Evolutionary conservation across 2,797 vertebrate species (phyloP).

Genomic region (Thunnus albacares): DNA sequence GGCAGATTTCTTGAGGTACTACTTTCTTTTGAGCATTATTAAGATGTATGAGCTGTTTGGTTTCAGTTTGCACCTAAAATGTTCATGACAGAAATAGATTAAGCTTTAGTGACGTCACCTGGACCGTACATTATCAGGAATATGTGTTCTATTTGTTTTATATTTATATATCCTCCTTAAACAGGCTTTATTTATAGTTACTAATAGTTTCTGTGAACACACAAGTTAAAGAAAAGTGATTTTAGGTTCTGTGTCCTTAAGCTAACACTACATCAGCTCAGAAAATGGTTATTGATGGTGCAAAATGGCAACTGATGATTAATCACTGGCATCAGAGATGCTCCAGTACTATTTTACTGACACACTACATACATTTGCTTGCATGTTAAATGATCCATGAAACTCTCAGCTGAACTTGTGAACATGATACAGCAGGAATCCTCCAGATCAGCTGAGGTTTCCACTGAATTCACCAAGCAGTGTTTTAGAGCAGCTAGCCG

Average conservation of each 20-base stretch:
- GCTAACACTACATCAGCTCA: neutral
- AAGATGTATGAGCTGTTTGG: too few species aligned
- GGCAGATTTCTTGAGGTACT: too few species aligned
- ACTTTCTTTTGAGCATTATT: too few species aligned
- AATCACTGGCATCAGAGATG: neutral
- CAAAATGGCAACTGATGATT: neutral
- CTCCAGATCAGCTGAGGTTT: slow-evolving; percentile 20
- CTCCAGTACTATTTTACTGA: neutral
- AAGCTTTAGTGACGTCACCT: too few species aligned
- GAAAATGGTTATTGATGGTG: neutral
- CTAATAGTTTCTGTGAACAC: too few species aligned
- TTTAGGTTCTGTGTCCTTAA: neutral
- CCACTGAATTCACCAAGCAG: slow-evolving; percentile 15
- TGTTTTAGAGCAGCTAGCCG: slow-evolving; percentile 18
- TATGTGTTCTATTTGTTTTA: too few species aligned
- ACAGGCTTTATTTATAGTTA: too few species aligned
- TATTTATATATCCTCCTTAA: too few species aligned
- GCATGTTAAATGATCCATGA: neutral
- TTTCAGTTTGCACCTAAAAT: too few species aligned
- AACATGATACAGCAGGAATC: slow-evolving; percentile 13
- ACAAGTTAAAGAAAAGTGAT: too few species aligned
- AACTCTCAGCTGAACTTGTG: slow-evolving; percentile 13
- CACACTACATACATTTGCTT: neutral
- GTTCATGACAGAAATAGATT: too few species aligned
- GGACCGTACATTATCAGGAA: too few species aligned